Base-by-base conservation (phyloP, 2,797 vertebrate species). In the Brachyrhaphis roseni region DNA sequence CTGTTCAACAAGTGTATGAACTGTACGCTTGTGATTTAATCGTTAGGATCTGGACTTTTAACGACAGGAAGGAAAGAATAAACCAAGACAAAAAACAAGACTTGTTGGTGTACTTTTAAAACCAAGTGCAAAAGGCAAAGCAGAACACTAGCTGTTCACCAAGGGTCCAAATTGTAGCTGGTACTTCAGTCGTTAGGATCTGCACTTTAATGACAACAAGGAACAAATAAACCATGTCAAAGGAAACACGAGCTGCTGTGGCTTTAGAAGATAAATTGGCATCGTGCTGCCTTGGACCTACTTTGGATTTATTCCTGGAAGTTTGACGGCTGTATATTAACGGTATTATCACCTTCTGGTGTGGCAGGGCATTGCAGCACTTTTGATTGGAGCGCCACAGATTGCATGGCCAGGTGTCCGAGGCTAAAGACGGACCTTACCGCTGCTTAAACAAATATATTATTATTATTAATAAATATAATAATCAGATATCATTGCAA, bases 401-500 rank as follows among this genome's bases (percentile, higher is more conserved):
- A 41, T 36, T 0, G 18, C 62, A 18, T 36, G 15, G 31, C 12
- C 41, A 7, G 26, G 45, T 2, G 1, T 41, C 41, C 8, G 5
- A 26, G 39, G 39, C 3, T 8, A 43, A 70, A 45, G 11, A 45
- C 8, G 11, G 6, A 46, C 68, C 43, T 28, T 8, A 28, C 13
- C 15, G 23, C 26, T 45, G 6, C 26, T 71, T 71, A 28, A 43
- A n/a, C 10, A n/a, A 26, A 18, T 13, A 2, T n/a, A n/a, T n/a
- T n/a, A n/a, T n/a, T n/a, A n/a, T n/a, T n/a, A n/a, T n/a, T n/a
- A n/a, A n/a, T n/a, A n/a, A n/a, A n/a, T n/a, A n/a, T n/a, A n/a
- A n/a, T n/a, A n/a, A 71, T 68, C 78, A 47, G 41, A 85, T 59
- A 72, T 87, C 74, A 84, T 41, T 70, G 11, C 43, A 72, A 64